Evolutionary conservation across 2,113 vertebrate species (phyloP).

Genomic region (Pavo muticus): DNA sequence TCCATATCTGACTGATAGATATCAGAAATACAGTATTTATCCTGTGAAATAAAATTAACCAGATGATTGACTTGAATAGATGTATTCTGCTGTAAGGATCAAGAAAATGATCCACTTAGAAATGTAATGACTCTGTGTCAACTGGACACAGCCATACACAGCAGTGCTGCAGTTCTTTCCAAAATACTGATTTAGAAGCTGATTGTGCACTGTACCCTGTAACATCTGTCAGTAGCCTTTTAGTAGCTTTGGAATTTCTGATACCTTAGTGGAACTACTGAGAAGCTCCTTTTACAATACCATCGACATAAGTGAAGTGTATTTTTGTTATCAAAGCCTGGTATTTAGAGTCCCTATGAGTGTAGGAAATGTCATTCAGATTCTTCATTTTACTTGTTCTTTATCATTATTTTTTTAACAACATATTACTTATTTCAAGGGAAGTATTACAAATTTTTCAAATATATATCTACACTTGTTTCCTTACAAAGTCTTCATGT

Average conservation of each 20-base stretch:
- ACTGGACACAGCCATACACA: not conserved
- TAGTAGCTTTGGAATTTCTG: not conserved
- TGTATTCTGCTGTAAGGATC: not conserved
- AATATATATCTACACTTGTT: not conserved
- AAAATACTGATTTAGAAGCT: not conserved
- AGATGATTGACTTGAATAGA: not conserved
- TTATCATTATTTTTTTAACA: not conserved
- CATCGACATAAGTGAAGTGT: rapidly evolving
- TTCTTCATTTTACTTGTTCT: not conserved
- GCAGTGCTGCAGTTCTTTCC: not conserved
- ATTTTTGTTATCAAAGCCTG: not conserved
- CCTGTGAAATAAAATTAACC: not conserved
- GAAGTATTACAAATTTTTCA: not conserved
- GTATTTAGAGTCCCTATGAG: not conserved
- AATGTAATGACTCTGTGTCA: not conserved
- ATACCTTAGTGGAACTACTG: not conserved
- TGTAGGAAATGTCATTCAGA: not conserved
- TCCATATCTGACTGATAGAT: not conserved
- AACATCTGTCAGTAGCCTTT: not conserved
- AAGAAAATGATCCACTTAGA: not conserved
- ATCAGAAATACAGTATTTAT: not conserved
- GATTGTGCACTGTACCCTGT: not conserved
- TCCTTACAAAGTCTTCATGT: not conserved
- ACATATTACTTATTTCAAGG: not conserved
- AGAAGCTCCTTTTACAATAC: not conserved